Percentiles rank a stretch among this genome's conserved stretches.
These are phyloP conservation scores for Harpagifer antarcticus DNA, from an alignment of 2,797 vertebrate species.

Conservation along the genomic window DNA sequence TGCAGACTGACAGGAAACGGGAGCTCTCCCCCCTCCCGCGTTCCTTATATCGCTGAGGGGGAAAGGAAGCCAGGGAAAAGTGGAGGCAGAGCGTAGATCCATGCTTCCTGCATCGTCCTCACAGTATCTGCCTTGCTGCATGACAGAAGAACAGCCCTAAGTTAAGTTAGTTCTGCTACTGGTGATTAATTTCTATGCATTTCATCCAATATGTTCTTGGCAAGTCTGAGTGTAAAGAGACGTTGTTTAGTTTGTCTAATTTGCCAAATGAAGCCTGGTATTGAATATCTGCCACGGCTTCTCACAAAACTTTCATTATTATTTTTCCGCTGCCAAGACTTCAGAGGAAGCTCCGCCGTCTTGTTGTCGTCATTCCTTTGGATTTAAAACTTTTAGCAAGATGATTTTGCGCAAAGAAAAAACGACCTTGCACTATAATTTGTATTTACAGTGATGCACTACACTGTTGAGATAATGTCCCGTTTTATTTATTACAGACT, in stretches of 20 bases:
- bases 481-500: conserved; percentile 96
- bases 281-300: conserved; percentile 85
- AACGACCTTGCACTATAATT: conserved; percentile 92
- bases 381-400: conserved; percentile 80
- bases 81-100: conserved; percentile 67
- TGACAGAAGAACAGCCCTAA: conserved; percentile 89
- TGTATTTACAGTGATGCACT: conserved; percentile 96
- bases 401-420: conserved; percentile 85
- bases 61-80: conserved; percentile 78
- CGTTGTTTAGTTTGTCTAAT: conserved; percentile 85
- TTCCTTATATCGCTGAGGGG: conserved; percentile 83
- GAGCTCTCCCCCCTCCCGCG: conserved; percentile 80
- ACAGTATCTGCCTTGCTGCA: conserved; percentile 88
- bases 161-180: conserved; percentile 81
- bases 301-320: conserved; percentile 83
- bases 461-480: conserved; percentile 92
- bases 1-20: conserved; percentile 65
- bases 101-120: conserved; percentile 58
- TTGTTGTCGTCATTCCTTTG: conserved; percentile 78
- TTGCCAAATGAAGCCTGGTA: conserved; percentile 89
- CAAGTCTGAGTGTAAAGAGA: conserved; percentile 74
- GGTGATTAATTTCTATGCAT: conserved; percentile 91
- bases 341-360: conserved; percentile 72
- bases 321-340: conserved; percentile 77
- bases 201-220: conserved; percentile 80